Evolutionary conservation across 2,797 vertebrate species (phyloP).

Genomic region (Sebastolobus altivelis): DNA sequence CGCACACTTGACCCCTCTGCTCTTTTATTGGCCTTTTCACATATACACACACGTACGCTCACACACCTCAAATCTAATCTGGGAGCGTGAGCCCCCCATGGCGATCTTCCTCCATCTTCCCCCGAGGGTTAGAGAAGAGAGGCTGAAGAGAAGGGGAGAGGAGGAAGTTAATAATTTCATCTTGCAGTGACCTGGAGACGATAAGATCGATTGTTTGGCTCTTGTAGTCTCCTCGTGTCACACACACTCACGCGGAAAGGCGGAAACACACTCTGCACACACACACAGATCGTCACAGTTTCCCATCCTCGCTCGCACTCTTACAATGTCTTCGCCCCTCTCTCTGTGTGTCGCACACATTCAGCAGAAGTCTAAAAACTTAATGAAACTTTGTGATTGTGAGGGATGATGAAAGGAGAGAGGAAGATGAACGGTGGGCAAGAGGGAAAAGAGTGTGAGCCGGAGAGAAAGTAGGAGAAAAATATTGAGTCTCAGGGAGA

Average conservation of each 20-base stretch:
- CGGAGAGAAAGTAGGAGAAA: conserved; percentile 22
- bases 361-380: conserved; percentile 5
- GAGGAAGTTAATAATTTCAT: conserved; percentile 79
- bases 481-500: conserved; percentile 15
- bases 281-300: conserved; percentile 36
- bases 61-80: conserved; percentile 82
- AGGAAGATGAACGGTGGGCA: conserved; percentile 28
- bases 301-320: background rate
- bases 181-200: conserved; percentile 64
- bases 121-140: conserved; percentile 56
- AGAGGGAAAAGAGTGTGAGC: conserved; percentile 19
- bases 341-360: background rate
- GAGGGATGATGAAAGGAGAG: conserved; percentile 11
- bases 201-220: conserved; percentile 73
- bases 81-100: conserved; percentile 63
- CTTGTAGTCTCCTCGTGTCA: conserved; percentile 45
- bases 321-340: background rate
- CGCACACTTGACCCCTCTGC: conserved; percentile 81
- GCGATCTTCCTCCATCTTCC: conserved; percentile 70
- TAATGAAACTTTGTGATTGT: conserved; percentile 40
- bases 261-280: background rate
- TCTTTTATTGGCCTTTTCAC: conserved; percentile 76
- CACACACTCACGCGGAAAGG: conserved; percentile 17
- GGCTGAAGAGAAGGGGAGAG: conserved; percentile 31
- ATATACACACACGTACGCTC: conserved; percentile 46